phyloP scores from a whole-genome alignment of 2,797 vertebrate genomes.

The Acanthopagrus latus region DNA sequence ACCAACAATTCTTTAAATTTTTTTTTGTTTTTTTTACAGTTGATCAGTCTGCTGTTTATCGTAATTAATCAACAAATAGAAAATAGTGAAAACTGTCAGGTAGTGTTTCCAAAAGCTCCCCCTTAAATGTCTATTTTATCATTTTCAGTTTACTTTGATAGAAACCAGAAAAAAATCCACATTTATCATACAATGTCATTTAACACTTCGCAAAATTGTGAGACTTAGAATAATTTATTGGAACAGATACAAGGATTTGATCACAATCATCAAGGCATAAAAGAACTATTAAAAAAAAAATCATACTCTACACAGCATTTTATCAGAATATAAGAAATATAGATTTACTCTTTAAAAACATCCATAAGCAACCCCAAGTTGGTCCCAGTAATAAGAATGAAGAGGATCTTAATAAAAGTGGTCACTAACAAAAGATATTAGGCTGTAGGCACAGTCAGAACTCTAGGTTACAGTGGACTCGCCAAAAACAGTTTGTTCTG shows the following conservation, averaged over 20 bases:
- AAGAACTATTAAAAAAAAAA: conserved; percentile 75
- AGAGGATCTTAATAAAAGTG: conserved; percentile 79
- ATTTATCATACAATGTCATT: no score
- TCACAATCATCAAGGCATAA: conserved; percentile 78
- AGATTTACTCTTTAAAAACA: conserved; percentile 83
- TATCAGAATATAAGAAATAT: conserved; percentile 81
- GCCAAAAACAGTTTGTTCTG: conserved; percentile 73
- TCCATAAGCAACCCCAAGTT: conserved; percentile 79
- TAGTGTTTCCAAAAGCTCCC: no score
- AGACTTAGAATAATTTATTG: conserved; percentile 84
- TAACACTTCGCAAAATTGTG: conserved; percentile 38
- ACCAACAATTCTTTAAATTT: no score
- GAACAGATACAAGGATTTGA: conserved; percentile 80
- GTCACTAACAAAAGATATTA: conserved; percentile 72
- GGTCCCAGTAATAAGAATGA: conserved; percentile 82
- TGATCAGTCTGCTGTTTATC: no score
- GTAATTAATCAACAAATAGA: no score
- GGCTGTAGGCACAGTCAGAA: conserved; percentile 74
- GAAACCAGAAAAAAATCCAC: no score
- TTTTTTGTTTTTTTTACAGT: no score
- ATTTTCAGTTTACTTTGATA: no score
- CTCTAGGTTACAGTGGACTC: conserved; percentile 73
- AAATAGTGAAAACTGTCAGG: no score
- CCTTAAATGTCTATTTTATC: no score
- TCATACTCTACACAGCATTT: conserved; percentile 77